Evolutionary conservation across 2,797 vertebrate genomes (phyloP).

Genomic region (Onychomys arenicola): DNA sequence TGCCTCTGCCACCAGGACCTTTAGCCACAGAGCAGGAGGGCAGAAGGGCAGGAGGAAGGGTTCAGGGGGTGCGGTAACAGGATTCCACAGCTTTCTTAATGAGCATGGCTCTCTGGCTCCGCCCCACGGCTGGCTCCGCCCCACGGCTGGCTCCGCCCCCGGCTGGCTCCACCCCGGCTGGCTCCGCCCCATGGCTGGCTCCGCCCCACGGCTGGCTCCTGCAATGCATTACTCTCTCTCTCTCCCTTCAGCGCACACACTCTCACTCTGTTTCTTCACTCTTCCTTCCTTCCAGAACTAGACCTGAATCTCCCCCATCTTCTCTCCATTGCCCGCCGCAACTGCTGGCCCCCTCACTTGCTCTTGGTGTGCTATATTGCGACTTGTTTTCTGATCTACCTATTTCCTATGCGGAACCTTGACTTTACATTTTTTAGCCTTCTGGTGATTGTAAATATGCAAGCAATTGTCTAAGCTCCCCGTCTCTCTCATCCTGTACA

Average conservation of each 20-base stretch:
- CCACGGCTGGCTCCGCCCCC: too few relatives aligned
- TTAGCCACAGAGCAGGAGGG: not conserved
- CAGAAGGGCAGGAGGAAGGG: not conserved
- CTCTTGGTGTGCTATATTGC: not conserved
- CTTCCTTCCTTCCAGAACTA: not conserved
- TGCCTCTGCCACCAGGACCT: not conserved
- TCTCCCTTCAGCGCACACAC: not conserved
- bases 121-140: not conserved
- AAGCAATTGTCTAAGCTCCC: not conserved
- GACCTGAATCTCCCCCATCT: not conserved
- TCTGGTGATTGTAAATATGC: not conserved
- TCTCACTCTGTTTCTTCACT: not conserved
- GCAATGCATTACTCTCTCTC: not conserved
- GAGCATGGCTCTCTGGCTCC: fast-evolving
- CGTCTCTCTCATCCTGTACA: not conserved
- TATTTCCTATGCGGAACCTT: not conserved
- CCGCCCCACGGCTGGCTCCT: not conserved
- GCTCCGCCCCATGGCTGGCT: not conserved
- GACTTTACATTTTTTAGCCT: not conserved
- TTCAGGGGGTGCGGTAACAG: not conserved
- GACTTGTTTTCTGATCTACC: not conserved
- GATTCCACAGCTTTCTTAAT: not conserved
- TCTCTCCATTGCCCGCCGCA: not conserved
- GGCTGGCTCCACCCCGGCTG: too few relatives aligned
- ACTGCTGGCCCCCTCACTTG: not conserved